Evolutionary conservation across 2,888 invertebrate genomes (phyloP).

Genomic region (Ferrisia virgata): DNA sequence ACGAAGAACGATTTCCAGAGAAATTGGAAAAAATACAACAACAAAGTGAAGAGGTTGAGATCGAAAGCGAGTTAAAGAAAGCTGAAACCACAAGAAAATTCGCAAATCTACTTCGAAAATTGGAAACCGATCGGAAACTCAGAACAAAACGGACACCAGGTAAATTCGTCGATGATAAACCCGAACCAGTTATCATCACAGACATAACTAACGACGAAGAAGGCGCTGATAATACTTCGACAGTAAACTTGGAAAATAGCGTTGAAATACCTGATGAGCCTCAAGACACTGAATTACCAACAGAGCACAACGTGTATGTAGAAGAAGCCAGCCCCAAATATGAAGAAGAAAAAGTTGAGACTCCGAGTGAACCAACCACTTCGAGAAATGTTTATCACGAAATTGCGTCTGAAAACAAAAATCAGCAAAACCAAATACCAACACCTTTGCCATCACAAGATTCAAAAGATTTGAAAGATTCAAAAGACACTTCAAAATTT

Average conservation of each 20-base stretch:
- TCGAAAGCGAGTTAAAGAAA: neutral
- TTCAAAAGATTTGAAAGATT: neutral
- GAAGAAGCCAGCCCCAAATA: neutral
- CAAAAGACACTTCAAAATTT: neutral
- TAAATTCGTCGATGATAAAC: constrained; percentile 27
- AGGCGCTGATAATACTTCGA: neutral
- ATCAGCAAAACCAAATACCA: neutral
- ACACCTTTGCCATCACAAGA: neutral
- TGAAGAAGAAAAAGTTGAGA: neutral
- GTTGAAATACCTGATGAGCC: constrained; percentile 31
- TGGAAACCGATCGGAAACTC: constrained; percentile 33
- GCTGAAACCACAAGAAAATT: constrained; percentile 26
- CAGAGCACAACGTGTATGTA: neutral
- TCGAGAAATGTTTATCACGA: neutral
- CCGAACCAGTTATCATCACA: constrained; percentile 22
- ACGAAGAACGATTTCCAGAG: constrained; percentile 46
- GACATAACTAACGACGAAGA: constrained; percentile 19
- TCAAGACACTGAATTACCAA: neutral
- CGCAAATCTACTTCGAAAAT: neutral
- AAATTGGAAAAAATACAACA: neutral
- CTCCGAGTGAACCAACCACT: neutral
- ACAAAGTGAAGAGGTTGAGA: neutral
- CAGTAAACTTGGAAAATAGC: neutral
- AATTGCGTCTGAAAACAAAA: neutral
- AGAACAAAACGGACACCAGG: neutral